Percentiles rank a stretch among this genome's conserved stretches.
Conservation (phyloP, 1,140 invertebrate genomes). For the Trachelipus rathkii region DNA sequence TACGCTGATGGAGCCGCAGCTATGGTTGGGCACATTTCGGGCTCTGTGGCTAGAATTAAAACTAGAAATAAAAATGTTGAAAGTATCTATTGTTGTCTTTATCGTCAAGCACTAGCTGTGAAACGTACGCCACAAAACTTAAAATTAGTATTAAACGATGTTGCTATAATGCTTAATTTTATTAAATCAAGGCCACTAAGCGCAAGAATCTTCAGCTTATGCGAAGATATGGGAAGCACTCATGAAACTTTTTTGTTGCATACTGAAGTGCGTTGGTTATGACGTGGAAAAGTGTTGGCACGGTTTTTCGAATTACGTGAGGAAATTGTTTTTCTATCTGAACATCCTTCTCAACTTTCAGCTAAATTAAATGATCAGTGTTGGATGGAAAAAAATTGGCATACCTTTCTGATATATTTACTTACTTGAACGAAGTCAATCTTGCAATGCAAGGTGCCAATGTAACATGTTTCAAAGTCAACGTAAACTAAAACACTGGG, state of each 20-base stretch:
- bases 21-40: constrained; percentile 43
- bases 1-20: constrained; percentile 47
- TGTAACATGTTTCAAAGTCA: no score
- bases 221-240: constrained; percentile 16
- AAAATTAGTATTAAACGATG: constrained; percentile 36
- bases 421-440: no score
- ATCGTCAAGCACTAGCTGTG: constrained; percentile 44
- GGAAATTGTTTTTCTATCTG: no score
- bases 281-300: constrained; percentile 18
- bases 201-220: constrained; percentile 42
- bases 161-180: constrained; percentile 45
- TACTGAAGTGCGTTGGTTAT: constrained; percentile 10
- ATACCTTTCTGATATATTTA: no score
- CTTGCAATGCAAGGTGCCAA: no score
- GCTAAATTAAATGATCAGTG: no score
- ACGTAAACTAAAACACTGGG: no score
- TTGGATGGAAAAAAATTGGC: no score
- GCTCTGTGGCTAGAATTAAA: constrained; percentile 44
- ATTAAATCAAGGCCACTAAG: constrained; percentile 46
- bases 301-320: constrained; percentile 18
- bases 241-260: constrained; percentile 1
- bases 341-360: no score
- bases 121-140: constrained; percentile 40
- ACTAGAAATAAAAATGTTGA: constrained; percentile 34
- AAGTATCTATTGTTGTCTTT: constrained; percentile 46